Percentiles rank a stretch among this genome's conserved stretches.
Conservation (phyloP, 2,888 invertebrate species). For the Diarsia rubi region DNA sequence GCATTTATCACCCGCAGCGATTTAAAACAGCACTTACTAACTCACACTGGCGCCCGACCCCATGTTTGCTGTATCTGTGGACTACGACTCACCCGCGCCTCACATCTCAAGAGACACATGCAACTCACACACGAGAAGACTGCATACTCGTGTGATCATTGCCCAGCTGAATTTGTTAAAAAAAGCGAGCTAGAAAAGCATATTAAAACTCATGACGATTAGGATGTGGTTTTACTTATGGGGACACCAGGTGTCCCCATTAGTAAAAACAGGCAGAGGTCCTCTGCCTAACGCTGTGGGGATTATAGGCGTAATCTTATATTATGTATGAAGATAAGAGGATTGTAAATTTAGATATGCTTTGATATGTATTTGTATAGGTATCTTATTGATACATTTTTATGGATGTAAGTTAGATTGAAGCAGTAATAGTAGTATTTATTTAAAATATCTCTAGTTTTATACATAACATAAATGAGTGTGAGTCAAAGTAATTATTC, state of each 20-base stretch:
- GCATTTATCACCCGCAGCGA: conserved; percentile 87
- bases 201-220: conserved; percentile 45
- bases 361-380: too few relatives aligned
- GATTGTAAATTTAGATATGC: too few relatives aligned
- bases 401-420: not conserved
- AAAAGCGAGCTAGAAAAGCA: conserved; percentile 78
- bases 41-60: conserved; percentile 83
- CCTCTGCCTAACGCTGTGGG: too few relatives aligned
- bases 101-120: conserved; percentile 86
- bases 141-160: conserved; percentile 71
- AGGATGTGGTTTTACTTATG: not conserved
- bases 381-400: not conserved
- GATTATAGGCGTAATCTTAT: too few relatives aligned
- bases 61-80: conserved; percentile 86
- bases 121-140: conserved; percentile 74
- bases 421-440: not conserved
- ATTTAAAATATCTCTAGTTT: not conserved
- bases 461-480: not conserved
- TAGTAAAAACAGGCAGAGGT: too few relatives aligned
- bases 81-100: conserved; percentile 80
- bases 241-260: too few relatives aligned
- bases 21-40: conserved; percentile 84
- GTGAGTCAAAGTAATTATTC: not conserved
- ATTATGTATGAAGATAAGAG: too few relatives aligned
- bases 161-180: conserved; percentile 74